Conservation (phyloP, 2,797 vertebrate genomes). For the Periparus ater region DNA sequence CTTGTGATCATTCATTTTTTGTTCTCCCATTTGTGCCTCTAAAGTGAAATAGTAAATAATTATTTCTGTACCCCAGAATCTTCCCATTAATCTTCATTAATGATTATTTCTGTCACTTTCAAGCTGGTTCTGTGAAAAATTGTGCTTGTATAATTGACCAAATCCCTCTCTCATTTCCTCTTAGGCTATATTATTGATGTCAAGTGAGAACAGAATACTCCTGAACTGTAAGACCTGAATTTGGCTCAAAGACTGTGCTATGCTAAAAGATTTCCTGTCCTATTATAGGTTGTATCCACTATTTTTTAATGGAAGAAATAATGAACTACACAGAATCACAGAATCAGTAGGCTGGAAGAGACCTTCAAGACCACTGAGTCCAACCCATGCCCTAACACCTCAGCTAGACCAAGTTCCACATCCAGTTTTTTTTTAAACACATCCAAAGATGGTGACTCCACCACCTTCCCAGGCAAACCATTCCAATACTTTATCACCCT, state of each 20-base stretch:
- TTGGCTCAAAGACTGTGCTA: background rate
- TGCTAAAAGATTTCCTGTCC: background rate
- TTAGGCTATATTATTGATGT: background rate
- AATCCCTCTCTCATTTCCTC: background rate
- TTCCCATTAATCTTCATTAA: conserved; percentile 9
- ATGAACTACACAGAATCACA: background rate
- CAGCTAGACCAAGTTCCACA: no score
- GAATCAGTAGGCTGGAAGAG: no score
- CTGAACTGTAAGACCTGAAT: background rate
- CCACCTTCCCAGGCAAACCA: no score
- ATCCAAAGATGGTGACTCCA: no score
- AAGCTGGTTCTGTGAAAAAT: background rate
- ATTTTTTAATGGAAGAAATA: background rate
- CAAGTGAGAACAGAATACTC: background rate
- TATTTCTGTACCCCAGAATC: background rate
- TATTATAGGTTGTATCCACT: background rate
- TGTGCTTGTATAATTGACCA: background rate
- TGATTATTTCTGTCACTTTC: conserved; percentile 15
- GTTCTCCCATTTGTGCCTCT: background rate
- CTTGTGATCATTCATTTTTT: background rate
- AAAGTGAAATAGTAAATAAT: background rate
- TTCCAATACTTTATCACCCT: no score
- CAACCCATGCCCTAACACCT: no score
- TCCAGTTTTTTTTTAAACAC: no score
- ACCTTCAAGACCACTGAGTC: no score